phyloP scores from a whole-genome alignment of 2,113 vertebrate genomes.

The Okapia johnstoni region DNA sequence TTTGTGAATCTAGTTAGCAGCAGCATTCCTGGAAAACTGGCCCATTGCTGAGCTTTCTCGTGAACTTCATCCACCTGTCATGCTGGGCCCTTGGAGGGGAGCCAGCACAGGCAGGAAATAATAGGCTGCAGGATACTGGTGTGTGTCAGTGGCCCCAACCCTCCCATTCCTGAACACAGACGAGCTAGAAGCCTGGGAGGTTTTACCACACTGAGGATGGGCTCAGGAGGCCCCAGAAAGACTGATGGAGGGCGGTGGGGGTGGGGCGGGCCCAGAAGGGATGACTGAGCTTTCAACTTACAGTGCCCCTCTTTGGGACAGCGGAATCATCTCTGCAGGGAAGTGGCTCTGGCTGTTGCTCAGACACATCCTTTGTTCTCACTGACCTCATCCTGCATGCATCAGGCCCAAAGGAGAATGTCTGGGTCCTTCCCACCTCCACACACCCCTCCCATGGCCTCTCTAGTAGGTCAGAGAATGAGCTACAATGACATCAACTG shows the following conservation, averaged over 20 bases:
- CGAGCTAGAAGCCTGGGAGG: slow-evolving; percentile 71
- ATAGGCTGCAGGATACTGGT: slow-evolving; percentile 89
- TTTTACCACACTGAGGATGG: slow-evolving; percentile 61
- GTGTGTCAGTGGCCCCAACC: slow-evolving; percentile 86
- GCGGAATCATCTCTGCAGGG: slow-evolving; percentile 54
- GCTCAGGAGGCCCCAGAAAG: slow-evolving; percentile 70
- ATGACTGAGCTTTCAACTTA: slow-evolving; percentile 65
- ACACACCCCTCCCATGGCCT: neutral
- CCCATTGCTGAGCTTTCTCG: slow-evolving; percentile 83
- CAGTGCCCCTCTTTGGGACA: slow-evolving; percentile 46
- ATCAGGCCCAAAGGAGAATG: neutral
- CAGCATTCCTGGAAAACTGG: slow-evolving; percentile 86
- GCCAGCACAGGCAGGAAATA: slow-evolving; percentile 89
- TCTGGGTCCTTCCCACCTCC: slow-evolving; percentile 15
- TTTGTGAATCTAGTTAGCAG: slow-evolving; percentile 80
- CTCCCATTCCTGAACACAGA: slow-evolving; percentile 90
- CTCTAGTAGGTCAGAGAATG: neutral
- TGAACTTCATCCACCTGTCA: slow-evolving; percentile 90
- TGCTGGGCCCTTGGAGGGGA: slow-evolving; percentile 78
- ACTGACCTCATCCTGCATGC: slow-evolving; percentile 47
- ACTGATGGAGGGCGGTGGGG: neutral
- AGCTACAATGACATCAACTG: slow-evolving; percentile 58
- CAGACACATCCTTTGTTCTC: slow-evolving; percentile 73
- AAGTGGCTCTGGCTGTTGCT: slow-evolving; percentile 62
- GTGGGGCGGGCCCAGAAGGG: neutral